Evolutionary conservation across 2,888 invertebrate genomes (phyloP), one percentile per base, ranked within the genome.

Genomic region (Nomada ferruginata): DNA sequence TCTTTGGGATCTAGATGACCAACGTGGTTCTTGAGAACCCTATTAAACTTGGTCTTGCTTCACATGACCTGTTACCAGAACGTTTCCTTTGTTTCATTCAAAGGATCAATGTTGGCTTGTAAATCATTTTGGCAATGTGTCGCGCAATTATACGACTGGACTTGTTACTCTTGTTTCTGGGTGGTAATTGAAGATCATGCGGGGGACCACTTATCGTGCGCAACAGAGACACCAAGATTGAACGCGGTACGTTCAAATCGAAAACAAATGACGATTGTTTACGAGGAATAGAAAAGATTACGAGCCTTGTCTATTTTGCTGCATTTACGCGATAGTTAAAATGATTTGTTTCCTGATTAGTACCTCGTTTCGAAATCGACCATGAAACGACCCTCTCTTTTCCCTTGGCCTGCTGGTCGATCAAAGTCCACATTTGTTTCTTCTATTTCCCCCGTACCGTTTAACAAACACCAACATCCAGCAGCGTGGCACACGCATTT

Each of bases 391-490:
- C 52, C 76, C 52, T 10, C 57, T 29, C 59, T 66, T 79, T 83
- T 76, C 64, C 66, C 74, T 72, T 47, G 55, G 68, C 64, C 44
- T 13, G 53, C 50, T 53, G 36, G 42, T 13, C 63, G 85, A 66
- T 3, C 87, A 82, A 87, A 87, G 87, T 87, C 87, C 87, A 82
- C 50, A 7, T 59, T 81, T 76, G 73, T 81, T 81, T 85, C 81
- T 76, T 57, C 79, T 75, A 79, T 80, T 87, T 86, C 60, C 59
- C 59, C 61, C 47, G 52, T 60, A 42, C 69, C 76, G 55, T 80
- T 80, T 72, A 85, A 66, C 75, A 69, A 76, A 68, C 23, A 64
- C 59, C 36, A 57, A 1, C 15, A 47, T 4, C 29, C 68, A 60
- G 70, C 11, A 75, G 42, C 70, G 59, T 50, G 26, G 57, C 57